Percentiles rank a stretch among this genome's conserved stretches.
These are phyloP conservation scores for Spilosoma lubricipeda DNA, from an alignment of 2,888 invertebrate species.

Conservation along the genomic window DNA sequence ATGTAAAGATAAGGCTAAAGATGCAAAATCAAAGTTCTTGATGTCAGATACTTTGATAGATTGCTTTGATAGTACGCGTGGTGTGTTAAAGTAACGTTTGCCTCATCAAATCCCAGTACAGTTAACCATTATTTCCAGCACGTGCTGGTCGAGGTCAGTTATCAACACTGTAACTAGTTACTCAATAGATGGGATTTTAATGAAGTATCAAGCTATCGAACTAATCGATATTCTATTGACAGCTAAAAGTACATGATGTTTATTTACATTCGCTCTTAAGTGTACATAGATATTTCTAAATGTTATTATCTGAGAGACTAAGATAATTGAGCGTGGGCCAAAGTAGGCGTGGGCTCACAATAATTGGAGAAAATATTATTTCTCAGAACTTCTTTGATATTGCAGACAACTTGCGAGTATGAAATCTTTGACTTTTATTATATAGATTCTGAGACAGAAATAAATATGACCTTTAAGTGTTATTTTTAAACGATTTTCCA, in stretches of 20 bases:
- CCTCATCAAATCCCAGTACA: constrained; percentile 47
- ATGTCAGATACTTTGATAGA: too few species aligned
- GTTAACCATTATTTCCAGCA: constrained; percentile 31
- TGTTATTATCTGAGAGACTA: constrained; percentile 2
- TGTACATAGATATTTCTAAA: constrained; percentile 17
- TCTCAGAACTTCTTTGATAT: too few species aligned
- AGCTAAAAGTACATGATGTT: constrained; percentile 49
- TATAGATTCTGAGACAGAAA: too few species aligned
- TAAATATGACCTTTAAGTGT: neutral
- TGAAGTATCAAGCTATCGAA: constrained; percentile 55
- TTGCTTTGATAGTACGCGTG: neutral
- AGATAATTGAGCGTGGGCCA: too few species aligned
- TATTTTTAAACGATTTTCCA: neutral
- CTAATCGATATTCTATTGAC: constrained; percentile 68
- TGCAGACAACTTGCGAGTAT: too few species aligned
- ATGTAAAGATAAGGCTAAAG: neutral
- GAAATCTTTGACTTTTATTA: too few species aligned
- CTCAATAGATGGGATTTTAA: constrained; percentile 60
- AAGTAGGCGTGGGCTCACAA: too few species aligned
- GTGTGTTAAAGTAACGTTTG: constrained; percentile 39
- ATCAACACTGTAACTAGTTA: constrained; percentile 45
- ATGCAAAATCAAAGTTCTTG: neutral
- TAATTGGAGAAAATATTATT: too few species aligned
- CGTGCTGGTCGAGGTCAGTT: constrained; percentile 38
- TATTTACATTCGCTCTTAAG: constrained; percentile 46